Evolutionary conservation across 2,113 vertebrate species (phyloP).

Genomic region (Carassius auratus): DNA sequence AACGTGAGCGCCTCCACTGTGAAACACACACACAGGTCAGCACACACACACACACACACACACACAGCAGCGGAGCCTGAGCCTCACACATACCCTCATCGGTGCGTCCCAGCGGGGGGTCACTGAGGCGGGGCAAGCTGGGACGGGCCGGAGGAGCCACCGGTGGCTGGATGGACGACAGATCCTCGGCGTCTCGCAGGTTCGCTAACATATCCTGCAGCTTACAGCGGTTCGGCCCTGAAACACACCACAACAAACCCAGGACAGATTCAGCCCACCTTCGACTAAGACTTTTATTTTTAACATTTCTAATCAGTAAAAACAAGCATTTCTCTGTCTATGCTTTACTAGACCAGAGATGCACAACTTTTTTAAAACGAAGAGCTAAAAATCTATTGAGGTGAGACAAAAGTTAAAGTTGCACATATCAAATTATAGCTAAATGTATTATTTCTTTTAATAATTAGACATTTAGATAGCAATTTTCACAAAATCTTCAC

Average conservation of each 20-base stretch:
- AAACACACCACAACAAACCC: not conserved
- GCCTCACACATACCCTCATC: slow-evolving; percentile 83
- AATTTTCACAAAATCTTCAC: too few relatives aligned
- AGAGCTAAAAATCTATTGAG: not conserved
- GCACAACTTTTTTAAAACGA: not conserved
- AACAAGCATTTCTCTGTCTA: not conserved
- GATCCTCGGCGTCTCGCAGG: slow-evolving; percentile 93
- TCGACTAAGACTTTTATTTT: not conserved
- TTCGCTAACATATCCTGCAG: slow-evolving; percentile 99
- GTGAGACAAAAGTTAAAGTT: not conserved
- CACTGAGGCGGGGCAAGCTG: slow-evolving; percentile 85
- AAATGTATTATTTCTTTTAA: not conserved
- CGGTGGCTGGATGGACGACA: slow-evolving; percentile 91
- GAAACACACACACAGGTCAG: slow-evolving; percentile 37
- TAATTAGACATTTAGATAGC: too few relatives aligned
- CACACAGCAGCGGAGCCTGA: not conserved
- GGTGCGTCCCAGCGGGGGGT: slow-evolving; percentile 86
- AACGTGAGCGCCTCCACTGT: slow-evolving; percentile 95
- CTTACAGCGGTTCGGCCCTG: slow-evolving; percentile 86
- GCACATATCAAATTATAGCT: not conserved
- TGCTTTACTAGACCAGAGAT: not conserved
- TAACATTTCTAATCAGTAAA: not conserved
- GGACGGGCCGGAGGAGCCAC: slow-evolving; percentile 86
- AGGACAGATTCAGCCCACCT: not conserved
- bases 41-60: slow-evolving; percentile 31